Evolutionary conservation across 2,888 invertebrate genomes (phyloP).

Genomic region (Hololepta plana): DNA sequence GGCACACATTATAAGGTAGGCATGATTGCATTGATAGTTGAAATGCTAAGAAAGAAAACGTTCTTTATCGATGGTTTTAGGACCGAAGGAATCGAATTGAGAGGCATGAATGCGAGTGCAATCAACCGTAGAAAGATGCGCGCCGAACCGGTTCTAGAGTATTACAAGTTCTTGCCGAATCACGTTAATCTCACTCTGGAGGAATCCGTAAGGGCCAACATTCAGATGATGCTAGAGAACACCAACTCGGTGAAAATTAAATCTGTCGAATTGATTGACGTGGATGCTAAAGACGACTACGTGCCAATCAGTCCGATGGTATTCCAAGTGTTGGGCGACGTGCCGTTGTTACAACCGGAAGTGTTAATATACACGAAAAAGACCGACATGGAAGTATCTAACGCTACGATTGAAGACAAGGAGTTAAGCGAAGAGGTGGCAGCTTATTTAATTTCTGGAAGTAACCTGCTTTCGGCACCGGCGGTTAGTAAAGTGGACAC

Average conservation of each 20-base stretch:
- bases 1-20: constrained; percentile 4
- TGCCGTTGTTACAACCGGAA: constrained; percentile 52
- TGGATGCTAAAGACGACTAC: constrained; percentile 1
- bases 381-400: constrained; percentile 28
- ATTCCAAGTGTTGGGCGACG: constrained; percentile 40
- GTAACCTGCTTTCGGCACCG: no score
- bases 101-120: constrained; percentile 57
- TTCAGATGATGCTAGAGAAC: constrained; percentile 62
- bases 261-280: constrained; percentile 27
- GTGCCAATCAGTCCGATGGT: constrained; percentile 33
- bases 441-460: no score
- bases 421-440: constrained; percentile 34
- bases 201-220: constrained; percentile 34
- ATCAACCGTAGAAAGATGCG: constrained; percentile 48
- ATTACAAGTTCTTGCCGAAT: constrained; percentile 54
- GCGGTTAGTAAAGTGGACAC: no score
- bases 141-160: constrained; percentile 58
- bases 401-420: constrained; percentile 41
- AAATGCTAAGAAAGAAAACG: not conserved
- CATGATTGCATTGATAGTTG: not conserved
- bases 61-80: constrained; percentile 14
- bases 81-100: constrained; percentile 60
- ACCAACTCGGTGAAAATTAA: constrained; percentile 40
- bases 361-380: constrained; percentile 37
- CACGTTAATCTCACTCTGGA: constrained; percentile 9